Base-by-base conservation (phyloP, 2,888 invertebrate genomes). In the Ariolimax columbianus region DNA sequence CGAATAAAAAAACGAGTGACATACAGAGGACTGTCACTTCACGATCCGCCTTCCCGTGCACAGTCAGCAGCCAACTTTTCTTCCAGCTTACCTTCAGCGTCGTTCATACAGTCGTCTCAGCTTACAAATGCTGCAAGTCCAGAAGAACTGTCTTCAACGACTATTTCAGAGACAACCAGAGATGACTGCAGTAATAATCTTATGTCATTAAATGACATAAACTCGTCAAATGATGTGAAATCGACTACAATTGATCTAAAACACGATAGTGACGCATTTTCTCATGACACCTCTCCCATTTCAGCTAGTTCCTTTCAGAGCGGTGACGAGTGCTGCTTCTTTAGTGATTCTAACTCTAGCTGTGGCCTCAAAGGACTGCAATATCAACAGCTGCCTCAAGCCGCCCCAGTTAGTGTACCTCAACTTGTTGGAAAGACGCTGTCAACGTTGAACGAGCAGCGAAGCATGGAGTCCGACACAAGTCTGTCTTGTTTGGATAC, bases 1-100 rank as follows among this genome's bases (percentile, higher is more conserved):
- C 95, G 97, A 93, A 96, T 97, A 91, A 96, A 97, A 93, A 97
- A 97, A 95, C 96, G 97, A 94, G 97, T 97, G 86, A 97, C 97
- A 79, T 96, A 97, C 92, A 96, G 97, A n/a, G 89, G 91, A 38
- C 88, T 91, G 70, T 90, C 91, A 6, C 68, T 87, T 40, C 83
- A 89, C 82, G 89, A 89, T 38, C 88, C 89, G 55, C 89, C 89
- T 38, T 83, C 85, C 7, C 68, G 85, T 59, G 83, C 85, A 7
- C 85, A 86, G 30, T 85, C 82, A 55, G 82, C 84, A 23, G 85
- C 82, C 55, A 85, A 85, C 55, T 80, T 81, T 77, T 70, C 72
- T 43, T 79, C 84, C 43, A 80, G 79, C 33, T 59, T 80, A 40
- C 80, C 84, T 40, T 38, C 78, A 0, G 30, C 79, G 1, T 79